Percentiles rank a stretch among this genome's conserved stretches.
Conservation (phyloP, 2,888 invertebrate genomes). For the Drosophila picticornis region DNA sequence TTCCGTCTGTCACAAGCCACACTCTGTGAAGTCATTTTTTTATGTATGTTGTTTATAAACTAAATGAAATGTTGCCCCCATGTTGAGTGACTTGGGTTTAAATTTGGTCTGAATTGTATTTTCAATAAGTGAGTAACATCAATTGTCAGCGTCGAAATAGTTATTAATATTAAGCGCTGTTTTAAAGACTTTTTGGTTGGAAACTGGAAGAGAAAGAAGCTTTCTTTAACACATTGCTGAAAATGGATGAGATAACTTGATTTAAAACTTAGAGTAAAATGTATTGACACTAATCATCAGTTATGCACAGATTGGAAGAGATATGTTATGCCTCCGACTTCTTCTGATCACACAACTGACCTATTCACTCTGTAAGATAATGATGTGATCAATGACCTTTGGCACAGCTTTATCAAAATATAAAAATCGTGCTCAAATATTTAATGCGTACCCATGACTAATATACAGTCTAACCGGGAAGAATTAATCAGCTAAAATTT, state of each 20-base stretch:
- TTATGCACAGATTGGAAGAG: too few species aligned
- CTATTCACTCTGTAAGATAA: too few species aligned
- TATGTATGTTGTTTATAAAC: neutral
- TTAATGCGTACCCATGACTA: too few species aligned
- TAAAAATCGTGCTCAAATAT: too few species aligned
- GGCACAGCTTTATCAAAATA: too few species aligned
- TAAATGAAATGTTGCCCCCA: neutral
- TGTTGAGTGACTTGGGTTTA: neutral
- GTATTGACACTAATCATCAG: neutral
- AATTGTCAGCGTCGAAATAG: neutral
- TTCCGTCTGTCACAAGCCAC: constrained; percentile 2
- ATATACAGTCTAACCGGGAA: too few species aligned
- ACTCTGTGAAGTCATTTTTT: neutral
- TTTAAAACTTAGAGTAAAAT: rapidly evolving
- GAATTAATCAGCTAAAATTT: neutral
- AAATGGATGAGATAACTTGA: neutral
- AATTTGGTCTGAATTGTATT: neutral
- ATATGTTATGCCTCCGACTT: too few species aligned
- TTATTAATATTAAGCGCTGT: neutral
- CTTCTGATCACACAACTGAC: too few species aligned
- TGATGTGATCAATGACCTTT: too few species aligned
- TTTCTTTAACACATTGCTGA: neutral
- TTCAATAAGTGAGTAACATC: neutral
- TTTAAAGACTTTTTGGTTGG: neutral
- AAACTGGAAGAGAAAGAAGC: neutral